Evolutionary conservation across 2,888 invertebrate genomes (phyloP).

Genomic region (Ormyrus pomaceus): DNA sequence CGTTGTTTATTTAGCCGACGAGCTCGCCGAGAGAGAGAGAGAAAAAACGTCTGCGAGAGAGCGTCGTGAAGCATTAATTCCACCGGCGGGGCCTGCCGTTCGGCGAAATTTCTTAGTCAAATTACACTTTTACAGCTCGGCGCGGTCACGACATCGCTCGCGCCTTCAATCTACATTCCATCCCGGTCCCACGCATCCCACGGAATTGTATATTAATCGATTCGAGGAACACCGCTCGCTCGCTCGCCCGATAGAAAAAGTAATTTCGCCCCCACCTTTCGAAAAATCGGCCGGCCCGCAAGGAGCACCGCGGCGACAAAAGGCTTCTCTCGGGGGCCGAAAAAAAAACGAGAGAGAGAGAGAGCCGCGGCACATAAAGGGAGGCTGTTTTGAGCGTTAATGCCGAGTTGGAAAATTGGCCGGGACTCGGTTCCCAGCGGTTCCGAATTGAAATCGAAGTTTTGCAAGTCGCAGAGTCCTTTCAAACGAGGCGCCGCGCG

Average conservation of each 20-base stretch:
- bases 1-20: no score
- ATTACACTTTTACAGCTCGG: no score
- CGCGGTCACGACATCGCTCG: no score
- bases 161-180: slow-evolving; percentile 22
- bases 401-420: slow-evolving; percentile 48
- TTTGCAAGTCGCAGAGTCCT: slow-evolving; percentile 31
- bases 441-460: slow-evolving; percentile 40
- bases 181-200: slow-evolving; percentile 33
- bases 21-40: no score
- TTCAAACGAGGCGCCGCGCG: not conserved
- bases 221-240: slow-evolving; percentile 47
- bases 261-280: not conserved
- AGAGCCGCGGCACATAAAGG: not conserved
- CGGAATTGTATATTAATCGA: slow-evolving; percentile 52
- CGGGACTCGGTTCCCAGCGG: slow-evolving; percentile 28
- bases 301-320: not conserved
- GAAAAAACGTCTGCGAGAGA: no score
- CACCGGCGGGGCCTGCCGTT: not conserved
- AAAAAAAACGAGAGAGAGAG: slow-evolving; percentile 5
- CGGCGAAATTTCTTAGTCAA: slow-evolving; percentile 15
- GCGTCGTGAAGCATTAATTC: no score
- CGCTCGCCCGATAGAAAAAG: slow-evolving; percentile 34
- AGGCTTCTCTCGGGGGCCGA: not conserved
- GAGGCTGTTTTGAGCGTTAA: slow-evolving; percentile 34
- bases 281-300: slow-evolving; percentile 10